phyloP scores from a whole-genome alignment of 2,113 vertebrate genomes.

The Suricata suricatta region DNA sequence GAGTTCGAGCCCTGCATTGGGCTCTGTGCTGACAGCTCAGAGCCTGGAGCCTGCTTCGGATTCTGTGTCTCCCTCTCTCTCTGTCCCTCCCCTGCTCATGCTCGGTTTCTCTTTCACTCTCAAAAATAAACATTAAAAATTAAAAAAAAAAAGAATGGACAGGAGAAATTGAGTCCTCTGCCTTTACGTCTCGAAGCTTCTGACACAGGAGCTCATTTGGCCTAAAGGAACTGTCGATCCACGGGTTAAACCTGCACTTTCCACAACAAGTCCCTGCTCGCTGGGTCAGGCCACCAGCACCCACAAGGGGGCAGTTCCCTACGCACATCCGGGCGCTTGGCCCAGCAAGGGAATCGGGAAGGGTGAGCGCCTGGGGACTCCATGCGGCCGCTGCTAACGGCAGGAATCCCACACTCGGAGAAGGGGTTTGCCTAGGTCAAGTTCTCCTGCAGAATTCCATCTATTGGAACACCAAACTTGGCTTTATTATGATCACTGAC shows the following conservation, averaged over 20 bases:
- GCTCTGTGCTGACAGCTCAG: too few relatives aligned
- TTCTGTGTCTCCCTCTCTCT: too few relatives aligned
- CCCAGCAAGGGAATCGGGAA: neutral
- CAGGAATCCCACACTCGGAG: neutral
- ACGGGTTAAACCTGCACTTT: neutral
- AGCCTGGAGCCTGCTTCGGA: too few relatives aligned
- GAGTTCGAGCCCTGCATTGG: too few relatives aligned
- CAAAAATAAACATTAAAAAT: too few relatives aligned
- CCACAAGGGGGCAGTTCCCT: neutral
- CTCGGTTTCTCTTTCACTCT: too few relatives aligned
- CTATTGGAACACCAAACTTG: constrained; percentile 26
- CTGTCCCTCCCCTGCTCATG: too few relatives aligned
- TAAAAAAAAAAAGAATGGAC: too few relatives aligned
- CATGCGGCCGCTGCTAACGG: fast-evolving
- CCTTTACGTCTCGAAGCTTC: neutral
- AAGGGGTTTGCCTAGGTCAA: neutral
- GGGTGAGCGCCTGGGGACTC: neutral
- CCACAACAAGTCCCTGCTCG: neutral
- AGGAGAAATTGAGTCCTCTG: neutral
- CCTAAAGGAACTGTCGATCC: neutral
- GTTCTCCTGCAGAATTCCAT: constrained; percentile 81
- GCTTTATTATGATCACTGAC: constrained; percentile 54
- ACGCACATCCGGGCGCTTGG: fast-evolving
- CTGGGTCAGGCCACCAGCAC: neutral
- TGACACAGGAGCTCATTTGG: neutral